Conservation (phyloP, 2,797 vertebrate species). For the Potorous gilbertii region DNA sequence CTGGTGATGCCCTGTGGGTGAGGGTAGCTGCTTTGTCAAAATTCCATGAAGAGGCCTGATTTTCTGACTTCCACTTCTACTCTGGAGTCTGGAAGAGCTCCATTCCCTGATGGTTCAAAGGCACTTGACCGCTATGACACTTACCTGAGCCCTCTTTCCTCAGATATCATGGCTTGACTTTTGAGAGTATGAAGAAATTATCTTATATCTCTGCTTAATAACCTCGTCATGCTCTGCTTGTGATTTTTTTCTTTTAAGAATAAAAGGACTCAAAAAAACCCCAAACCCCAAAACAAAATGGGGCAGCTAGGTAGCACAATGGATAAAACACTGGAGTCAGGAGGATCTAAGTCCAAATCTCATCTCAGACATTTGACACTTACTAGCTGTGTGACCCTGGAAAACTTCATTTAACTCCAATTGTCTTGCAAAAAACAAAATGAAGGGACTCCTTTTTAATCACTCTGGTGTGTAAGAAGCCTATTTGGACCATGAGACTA, state of each 20-base stretch:
- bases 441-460: conserved; percentile 20
- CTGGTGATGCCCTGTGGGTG: not conserved
- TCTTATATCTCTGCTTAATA: not conserved
- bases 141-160: not conserved
- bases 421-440: not conserved
- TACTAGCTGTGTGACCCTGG: no score
- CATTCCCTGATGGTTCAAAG: not conserved
- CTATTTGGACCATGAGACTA: not conserved
- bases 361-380: no score
- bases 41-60: not conserved
- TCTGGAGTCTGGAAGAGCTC: not conserved
- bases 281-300: no score
- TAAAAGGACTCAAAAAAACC: not conserved
- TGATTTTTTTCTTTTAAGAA: not conserved
- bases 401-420: no score
- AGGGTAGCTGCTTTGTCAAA: not conserved
- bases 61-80: not conserved
- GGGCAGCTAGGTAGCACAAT: no score
- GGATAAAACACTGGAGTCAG: no score
- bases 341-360: no score
- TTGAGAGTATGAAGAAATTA: not conserved
- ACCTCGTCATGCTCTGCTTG: not conserved
- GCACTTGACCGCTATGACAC: not conserved
- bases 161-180: not conserved
- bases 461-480: not conserved